Conservation (phyloP, 2,888 invertebrate species). For the Eupsilia transversa region DNA sequence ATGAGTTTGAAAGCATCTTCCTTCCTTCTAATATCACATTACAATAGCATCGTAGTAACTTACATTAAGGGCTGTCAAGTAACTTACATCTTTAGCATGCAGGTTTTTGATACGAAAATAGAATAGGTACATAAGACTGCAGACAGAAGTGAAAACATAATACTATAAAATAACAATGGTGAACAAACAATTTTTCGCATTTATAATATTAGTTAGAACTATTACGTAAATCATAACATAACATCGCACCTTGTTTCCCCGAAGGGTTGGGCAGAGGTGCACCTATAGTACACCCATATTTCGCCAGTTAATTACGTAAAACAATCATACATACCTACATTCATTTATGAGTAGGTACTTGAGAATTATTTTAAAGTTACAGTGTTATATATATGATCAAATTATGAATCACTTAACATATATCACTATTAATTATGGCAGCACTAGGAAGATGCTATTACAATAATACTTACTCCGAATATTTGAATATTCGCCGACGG, state of each 20-base stretch:
- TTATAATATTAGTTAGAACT: too few relatives aligned
- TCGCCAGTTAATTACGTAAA: too few relatives aligned
- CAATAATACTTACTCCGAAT: conserved; percentile 14
- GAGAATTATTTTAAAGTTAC: conserved; percentile 4
- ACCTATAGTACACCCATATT: too few relatives aligned
- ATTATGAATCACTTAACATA: conserved; percentile 46
- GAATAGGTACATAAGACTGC: not conserved
- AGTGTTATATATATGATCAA: conserved; percentile 6
- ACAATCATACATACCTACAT: not conserved
- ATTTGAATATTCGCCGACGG: conserved; percentile 41
- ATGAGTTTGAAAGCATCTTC: conserved; percentile 4
- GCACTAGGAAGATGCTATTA: not conserved
- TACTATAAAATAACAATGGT: not conserved
- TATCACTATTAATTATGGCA: conserved; percentile 14
- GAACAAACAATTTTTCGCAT: too few relatives aligned
- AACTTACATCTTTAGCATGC: not conserved
- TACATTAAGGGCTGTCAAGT: too few relatives aligned
- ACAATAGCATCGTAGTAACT: not conserved
- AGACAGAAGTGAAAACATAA: not conserved
- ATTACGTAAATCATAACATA: too few relatives aligned
- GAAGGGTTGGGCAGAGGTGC: too few relatives aligned
- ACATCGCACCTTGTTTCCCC: too few relatives aligned
- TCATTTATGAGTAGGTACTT: not conserved
- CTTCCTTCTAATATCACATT: not conserved
- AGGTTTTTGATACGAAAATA: not conserved